phyloP scores from a whole-genome alignment of 1,140 invertebrate genomes.

The Sminthurides bifidus region DNA sequence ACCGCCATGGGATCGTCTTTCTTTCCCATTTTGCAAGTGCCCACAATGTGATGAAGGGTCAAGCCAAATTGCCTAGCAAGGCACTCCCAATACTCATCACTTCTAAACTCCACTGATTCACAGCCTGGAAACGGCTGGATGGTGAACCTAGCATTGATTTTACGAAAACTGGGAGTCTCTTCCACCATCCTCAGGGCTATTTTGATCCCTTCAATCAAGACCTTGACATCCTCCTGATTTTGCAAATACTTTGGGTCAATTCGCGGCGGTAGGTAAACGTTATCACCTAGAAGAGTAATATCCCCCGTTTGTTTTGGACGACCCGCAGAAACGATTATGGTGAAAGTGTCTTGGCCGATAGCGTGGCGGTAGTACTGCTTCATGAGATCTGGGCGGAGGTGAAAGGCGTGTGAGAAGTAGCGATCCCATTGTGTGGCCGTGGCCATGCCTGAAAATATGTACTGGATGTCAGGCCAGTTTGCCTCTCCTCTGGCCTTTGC shows the following conservation, averaged over 20 bases:
- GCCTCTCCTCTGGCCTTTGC: conserved; percentile 11
- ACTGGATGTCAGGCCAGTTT: conserved; percentile 19
- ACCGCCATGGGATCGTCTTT: neutral
- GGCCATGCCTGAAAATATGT: conserved; percentile 5
- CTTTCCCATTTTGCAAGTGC: conserved; percentile 84
- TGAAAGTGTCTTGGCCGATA: neutral
- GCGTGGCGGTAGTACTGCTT: neutral
- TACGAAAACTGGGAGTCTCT: neutral
- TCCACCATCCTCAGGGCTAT: conserved; percentile 6
- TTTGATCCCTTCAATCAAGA: conserved; percentile 7
- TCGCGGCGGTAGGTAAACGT: conserved; percentile 2
- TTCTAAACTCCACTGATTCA: conserved; percentile 3
- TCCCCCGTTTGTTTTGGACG: conserved; percentile 4
- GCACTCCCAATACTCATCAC: conserved; percentile 1
- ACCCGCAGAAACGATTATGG: neutral
- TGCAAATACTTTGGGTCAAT: conserved; percentile 26
- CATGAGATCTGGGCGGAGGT: neutral
- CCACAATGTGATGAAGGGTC: conserved; percentile 78
- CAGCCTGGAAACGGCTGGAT: conserved; percentile 15
- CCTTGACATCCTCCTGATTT: conserved; percentile 16
- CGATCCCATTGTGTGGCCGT: neutral
- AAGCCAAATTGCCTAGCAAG: conserved; percentile 56
- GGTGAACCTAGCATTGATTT: conserved; percentile 4
- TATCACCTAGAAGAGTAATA: conserved; percentile 9
- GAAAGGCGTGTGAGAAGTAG: neutral